Evolutionary conservation across 2,888 invertebrate species (phyloP), one percentile per base, ranked within the genome.

Genomic region (Flabesymbios commensalis): DNA sequence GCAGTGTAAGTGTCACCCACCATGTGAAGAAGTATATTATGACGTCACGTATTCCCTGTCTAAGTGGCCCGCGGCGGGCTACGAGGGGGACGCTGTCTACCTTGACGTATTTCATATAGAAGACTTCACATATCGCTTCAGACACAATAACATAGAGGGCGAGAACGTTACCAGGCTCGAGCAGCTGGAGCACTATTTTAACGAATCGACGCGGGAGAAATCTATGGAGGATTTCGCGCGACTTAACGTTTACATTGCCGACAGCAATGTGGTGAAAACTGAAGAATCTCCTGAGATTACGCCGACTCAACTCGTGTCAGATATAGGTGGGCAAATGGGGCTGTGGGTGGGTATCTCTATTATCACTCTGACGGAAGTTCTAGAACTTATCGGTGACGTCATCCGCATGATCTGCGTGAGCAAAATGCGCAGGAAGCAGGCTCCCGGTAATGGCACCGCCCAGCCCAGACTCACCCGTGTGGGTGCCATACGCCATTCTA

Each of bases 21-120:
- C 69, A 0, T 69, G 69, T 49, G 59, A 69, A 14, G 69, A 69
- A 51, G 59, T 69, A n/a, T 28, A 39, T 19, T 69, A 69, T 49
- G 69, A 69, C 61, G 65, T 69, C 39, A 57, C 59, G n/a, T 69
- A 69, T 41, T 64, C 64, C 45, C 63, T 69, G 14, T 63, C 69
- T 3, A 69, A 69, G 53, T 69, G 69, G 69, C 69, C 69, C 39
- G 69, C 69, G 10, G 36, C 60, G 14, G 69, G 69, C 2, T 66
- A 66, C 58, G 68, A 69, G 32, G 69, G 69, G 0, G 69, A 69
- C 59, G 68, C 69, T 1, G 68, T 68, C 39, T 69, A 59, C 36
- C 57, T 53, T 39, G 68, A 69, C 39, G 57, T 69, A n/a, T 69
- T 69, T 59, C 55, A 61, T 47, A 63, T 69, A 24, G 64, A 58